Evolutionary conservation across 2,888 invertebrate species (phyloP).

Genomic region (Notodonta dromedarius): DNA sequence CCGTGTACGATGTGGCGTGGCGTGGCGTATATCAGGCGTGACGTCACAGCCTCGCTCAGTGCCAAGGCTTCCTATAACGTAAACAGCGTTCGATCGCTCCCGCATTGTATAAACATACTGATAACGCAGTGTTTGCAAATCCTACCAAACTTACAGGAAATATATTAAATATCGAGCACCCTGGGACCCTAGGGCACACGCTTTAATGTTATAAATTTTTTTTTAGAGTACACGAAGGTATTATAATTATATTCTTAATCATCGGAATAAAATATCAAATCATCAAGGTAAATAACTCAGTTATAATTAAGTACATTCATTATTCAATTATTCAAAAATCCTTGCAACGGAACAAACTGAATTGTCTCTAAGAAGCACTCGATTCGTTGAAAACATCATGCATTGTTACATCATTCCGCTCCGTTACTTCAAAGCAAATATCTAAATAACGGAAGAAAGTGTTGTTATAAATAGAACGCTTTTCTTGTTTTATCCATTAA

Average conservation of each 20-base stretch:
- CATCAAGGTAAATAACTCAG: too few species aligned
- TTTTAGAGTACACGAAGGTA: not conserved
- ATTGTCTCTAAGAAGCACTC: not conserved
- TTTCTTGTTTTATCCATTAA: constrained; percentile 22
- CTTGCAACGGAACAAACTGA: not conserved
- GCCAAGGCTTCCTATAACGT: constrained; percentile 68
- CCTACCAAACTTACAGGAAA: constrained; percentile 29
- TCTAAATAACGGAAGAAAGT: constrained; percentile 19
- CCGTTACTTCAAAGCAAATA: not conserved
- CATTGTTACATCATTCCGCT: not conserved
- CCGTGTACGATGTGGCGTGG: constrained; percentile 36
- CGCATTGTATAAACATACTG: constrained; percentile 55
- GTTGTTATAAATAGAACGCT: constrained; percentile 12
- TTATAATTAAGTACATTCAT: too few species aligned
- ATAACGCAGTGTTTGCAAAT: constrained; percentile 39
- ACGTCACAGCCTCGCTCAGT: constrained; percentile 66
- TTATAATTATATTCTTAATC: too few species aligned
- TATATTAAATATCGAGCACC: constrained; percentile 7
- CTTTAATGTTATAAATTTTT: not conserved
- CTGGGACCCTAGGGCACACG: constrained; percentile 7
- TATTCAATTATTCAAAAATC: too few species aligned
- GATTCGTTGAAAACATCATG: not conserved
- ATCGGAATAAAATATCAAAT: too few species aligned
- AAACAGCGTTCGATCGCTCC: constrained; percentile 59
- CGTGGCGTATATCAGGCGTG: constrained; percentile 39